Percentiles rank a stretch among this genome's conserved stretches.
Conservation (phyloP, 2,888 invertebrate genomes). For the Pyrgus malvae region DNA sequence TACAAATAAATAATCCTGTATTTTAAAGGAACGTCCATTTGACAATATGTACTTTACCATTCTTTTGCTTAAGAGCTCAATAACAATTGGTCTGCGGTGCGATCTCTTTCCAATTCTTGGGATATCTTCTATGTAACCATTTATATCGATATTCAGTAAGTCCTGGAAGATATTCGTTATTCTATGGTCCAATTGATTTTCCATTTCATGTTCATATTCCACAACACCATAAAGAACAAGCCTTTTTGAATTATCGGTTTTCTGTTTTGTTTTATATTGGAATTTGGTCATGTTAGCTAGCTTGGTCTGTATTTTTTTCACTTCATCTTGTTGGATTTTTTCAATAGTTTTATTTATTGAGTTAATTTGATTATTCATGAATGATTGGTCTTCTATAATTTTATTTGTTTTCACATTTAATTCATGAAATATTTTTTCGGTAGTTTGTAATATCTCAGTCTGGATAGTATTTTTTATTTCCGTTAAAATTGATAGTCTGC, state of each 20-base stretch:
- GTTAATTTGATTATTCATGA: not conserved
- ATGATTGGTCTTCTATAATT: not conserved
- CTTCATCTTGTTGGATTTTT: not conserved
- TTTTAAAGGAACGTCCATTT: constrained; percentile 19
- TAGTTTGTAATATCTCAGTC: not conserved
- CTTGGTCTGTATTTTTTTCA: not conserved
- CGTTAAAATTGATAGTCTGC: not conserved
- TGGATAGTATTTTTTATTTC: not conserved
- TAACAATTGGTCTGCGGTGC: constrained; percentile 15
- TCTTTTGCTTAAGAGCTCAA: constrained; percentile 24
- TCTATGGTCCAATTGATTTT: constrained; percentile 9
- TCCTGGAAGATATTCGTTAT: constrained; percentile 10
- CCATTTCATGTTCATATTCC: constrained; percentile 18
- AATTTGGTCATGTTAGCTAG: not conserved
- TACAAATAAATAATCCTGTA: constrained; percentile 17
- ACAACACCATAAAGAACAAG: constrained; percentile 18
- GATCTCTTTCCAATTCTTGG: constrained; percentile 19
- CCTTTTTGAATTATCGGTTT: not conserved
- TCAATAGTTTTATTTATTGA: not conserved
- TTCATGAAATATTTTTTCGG: not conserved
- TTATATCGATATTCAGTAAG: constrained; percentile 10
- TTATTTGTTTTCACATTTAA: not conserved
- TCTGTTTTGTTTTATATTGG: not conserved
- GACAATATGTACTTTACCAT: constrained; percentile 14
- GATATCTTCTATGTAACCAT: constrained; percentile 19